Evolutionary conservation across 1,140 invertebrate genomes (phyloP), one percentile per base, ranked within the genome.

Genomic region (Sycophila sp.): DNA sequence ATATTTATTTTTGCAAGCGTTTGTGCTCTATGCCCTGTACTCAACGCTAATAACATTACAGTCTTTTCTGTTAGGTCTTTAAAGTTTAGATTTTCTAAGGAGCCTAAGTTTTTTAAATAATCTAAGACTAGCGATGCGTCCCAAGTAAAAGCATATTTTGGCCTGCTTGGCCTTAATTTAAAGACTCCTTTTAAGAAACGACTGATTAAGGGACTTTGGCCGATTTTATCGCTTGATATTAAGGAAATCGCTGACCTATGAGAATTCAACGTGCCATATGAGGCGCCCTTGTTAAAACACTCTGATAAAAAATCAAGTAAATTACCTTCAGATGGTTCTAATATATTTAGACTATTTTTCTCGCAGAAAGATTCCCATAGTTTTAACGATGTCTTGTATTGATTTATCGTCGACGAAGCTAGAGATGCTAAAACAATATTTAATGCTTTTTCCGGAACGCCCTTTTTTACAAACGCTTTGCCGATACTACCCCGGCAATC

Each of bases 121-220:
- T 74, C 24, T 67, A 82, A 71, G 10, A 80, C 77, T 4, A 74
- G 11, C 34, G 73, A 42, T 6, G 76, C 73, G 51, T 81, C 76
- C 80, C 77, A 83, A 6, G 71, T 76, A 8, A 15, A 32, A 34
- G 17, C 56, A 66, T 82, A 81, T 69, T 78, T 81, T 2, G 75
- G 75, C 17, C 26, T 42, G 2, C 49, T 22, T 15, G 79, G 79
- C 34, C 64, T 77, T 28, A 63, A 74, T 30, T 56, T 79, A 59
- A 55, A 78, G 22, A 71, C 34, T 1, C 77, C 78, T 69, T 76
- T 79, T 0, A 79, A 51, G 40, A 81, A 76, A 26, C 77, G 49
- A 45, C 45, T 60, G 6, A 78, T 59, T 15, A 58, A 1, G 2
- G 4, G 11, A 47, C 68, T 26, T 1, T 60, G 19, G 2, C 73